Evolutionary conservation across 2,888 invertebrate genomes (phyloP), one percentile per base, ranked within the genome.

Genomic region (Invenusta paracnida): DNA sequence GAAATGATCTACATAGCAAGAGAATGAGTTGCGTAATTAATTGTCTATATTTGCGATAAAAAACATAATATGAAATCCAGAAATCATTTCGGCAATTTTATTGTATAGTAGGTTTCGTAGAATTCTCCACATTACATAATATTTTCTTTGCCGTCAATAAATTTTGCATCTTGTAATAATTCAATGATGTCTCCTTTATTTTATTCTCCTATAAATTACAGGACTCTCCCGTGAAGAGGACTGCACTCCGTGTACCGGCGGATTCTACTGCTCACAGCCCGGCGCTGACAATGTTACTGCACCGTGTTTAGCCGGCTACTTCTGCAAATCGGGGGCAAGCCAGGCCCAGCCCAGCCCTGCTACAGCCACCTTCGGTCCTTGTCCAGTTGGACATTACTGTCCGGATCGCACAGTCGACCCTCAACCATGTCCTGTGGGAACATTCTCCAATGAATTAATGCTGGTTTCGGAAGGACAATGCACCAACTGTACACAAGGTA

Each of bases 401-500:
- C 48, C 48, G 17, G 17, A 48, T 5, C 5, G 17, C 5, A 48
- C 48, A 17, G 48, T 17, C 5, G 5, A 5, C 17, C 48, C n/a
- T 11, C 29, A n/a, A 48, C 48, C 48, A 11, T 82, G 83, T 48
- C 67, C 29, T 1, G n/a, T 48, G 1, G 91, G 91, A 0, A 90
- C 90, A 0, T 91, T 90, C 86, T 89, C 89, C 85, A 88, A 89
- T 17, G 87, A 83, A 0, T 89, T 89, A 73, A 87, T 88, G 87
- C 86, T 90, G 85, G 86, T 87, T 83, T 81, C 73, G 0, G 88
- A 87, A 23, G 84, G 88, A 0, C 89, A 90, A 85, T 90, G 90
- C 87, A 48, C 48, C 17, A 48, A 48, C 48, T 48, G 48, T 48
- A 48, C 48, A 5, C 48, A 5, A 5, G n/a, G n/a, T n/a, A n/a